Conservation (phyloP, 2,888 invertebrate species). For the Volucella inflata region DNA sequence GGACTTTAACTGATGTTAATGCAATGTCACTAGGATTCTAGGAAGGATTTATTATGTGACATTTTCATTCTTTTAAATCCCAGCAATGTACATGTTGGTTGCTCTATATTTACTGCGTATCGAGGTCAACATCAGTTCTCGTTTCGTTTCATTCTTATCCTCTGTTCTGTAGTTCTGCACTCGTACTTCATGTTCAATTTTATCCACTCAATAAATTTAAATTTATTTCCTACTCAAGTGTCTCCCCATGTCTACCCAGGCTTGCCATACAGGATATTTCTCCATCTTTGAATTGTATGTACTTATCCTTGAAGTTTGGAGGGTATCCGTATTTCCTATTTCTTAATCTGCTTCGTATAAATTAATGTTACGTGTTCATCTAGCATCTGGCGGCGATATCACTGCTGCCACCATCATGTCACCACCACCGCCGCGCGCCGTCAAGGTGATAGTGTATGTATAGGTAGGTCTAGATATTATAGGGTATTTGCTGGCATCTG, state of each 20-base stretch:
- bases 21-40: no score
- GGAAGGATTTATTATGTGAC: no score
- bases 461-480: neutral
- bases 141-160: no score
- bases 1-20: no score
- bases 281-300: no score
- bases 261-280: no score
- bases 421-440: neutral
- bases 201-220: conserved; percentile 57
- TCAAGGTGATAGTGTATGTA: conserved; percentile 58
- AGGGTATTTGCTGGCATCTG: conserved; percentile 29
- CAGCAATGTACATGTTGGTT: no score
- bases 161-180: no score
- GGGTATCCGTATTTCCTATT: conserved; percentile 33
- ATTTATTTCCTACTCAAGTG: conserved; percentile 36
- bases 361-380: conserved; percentile 71
- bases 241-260: neutral
- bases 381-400: conserved; percentile 28
- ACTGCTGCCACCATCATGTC: neutral
- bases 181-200: conserved; percentile 19
- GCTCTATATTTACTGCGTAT: no score
- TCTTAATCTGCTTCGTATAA: conserved; percentile 67
- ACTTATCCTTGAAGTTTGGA: conserved; percentile 7
- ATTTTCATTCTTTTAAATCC: no score
- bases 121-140: no score